These are phyloP conservation scores for Centrocercus urophasianus DNA, from an alignment of 2,113 vertebrate species.

Conservation along the genomic window DNA sequence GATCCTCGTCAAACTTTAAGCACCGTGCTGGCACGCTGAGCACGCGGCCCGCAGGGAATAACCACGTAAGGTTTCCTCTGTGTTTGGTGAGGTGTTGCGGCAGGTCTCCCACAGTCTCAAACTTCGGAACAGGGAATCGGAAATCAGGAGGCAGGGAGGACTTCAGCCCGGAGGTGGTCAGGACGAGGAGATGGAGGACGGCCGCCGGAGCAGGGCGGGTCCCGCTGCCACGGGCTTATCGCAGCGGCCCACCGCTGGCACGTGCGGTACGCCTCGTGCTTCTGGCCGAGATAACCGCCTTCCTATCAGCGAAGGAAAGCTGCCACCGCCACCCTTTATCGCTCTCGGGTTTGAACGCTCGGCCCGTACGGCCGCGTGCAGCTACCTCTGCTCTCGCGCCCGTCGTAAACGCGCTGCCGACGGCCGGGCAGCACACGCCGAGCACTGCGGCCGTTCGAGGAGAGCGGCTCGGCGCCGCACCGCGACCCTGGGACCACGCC, in stretches of 20 bases:
- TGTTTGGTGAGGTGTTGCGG: background rate
- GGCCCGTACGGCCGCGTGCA: too few species aligned
- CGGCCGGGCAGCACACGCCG: too few species aligned
- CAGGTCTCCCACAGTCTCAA: background rate
- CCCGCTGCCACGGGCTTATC: background rate
- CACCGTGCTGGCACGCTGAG: background rate
- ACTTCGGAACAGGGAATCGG: background rate
- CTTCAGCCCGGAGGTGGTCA: background rate
- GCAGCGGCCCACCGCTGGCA: fast-evolving
- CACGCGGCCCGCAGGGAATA: background rate
- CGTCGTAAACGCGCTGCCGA: too few species aligned
- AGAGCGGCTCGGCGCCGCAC: too few species aligned
- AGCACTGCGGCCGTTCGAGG: too few species aligned
- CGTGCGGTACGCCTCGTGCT: background rate
- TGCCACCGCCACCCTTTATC: background rate
- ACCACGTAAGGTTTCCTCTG: background rate
- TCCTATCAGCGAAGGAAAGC: background rate
- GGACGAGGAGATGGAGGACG: background rate
- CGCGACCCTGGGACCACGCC: fast-evolving
- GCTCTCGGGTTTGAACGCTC: background rate
- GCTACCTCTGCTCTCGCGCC: too few species aligned
- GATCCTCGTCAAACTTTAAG: background rate
- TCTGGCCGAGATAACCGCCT: fast-evolving
- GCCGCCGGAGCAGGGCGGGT: fast-evolving
- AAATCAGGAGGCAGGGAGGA: background rate